These are phyloP conservation scores for Etheostoma perlongum DNA, from an alignment of 2,797 vertebrate genomes.

Conservation along the genomic window DNA sequence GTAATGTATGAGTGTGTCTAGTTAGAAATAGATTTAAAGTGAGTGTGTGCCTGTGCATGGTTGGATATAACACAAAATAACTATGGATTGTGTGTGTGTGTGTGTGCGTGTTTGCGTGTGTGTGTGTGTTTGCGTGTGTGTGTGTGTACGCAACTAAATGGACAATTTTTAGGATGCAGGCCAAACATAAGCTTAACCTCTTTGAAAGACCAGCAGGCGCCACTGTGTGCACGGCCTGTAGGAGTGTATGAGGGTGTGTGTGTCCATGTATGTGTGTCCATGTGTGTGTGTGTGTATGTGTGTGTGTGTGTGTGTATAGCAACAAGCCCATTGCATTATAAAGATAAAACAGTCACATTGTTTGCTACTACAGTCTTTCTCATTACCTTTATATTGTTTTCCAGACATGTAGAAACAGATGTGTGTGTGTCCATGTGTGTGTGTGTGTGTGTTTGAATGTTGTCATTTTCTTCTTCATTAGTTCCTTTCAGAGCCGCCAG, in stretches of 20 bases:
- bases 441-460: constrained; percentile 3
- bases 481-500: constrained; percentile 20
- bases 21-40: constrained; percentile 5
- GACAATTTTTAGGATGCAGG: too few relatives aligned
- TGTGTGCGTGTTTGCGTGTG: background rate
- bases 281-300: background rate
- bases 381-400: constrained; percentile 45
- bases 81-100: too few relatives aligned
- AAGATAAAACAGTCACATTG: constrained; percentile 23
- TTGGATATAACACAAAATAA: constrained; percentile 7
- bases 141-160: background rate
- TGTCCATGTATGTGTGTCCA: background rate
- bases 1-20: constrained; percentile 10
- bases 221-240: background rate
- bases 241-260: background rate
- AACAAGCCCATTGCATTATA: background rate
- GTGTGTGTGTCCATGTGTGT: constrained; percentile 4
- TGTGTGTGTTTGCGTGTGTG: background rate
- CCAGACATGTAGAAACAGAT: background rate
- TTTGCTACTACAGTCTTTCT: constrained; percentile 29
- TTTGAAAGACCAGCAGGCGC: too few relatives aligned
- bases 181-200: too few relatives aligned
- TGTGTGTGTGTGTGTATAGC: background rate
- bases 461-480: constrained; percentile 67
- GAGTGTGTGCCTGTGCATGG: background rate